Base-by-base conservation (phyloP, 2,113 vertebrate species). In the Silurus asotus region DNA sequence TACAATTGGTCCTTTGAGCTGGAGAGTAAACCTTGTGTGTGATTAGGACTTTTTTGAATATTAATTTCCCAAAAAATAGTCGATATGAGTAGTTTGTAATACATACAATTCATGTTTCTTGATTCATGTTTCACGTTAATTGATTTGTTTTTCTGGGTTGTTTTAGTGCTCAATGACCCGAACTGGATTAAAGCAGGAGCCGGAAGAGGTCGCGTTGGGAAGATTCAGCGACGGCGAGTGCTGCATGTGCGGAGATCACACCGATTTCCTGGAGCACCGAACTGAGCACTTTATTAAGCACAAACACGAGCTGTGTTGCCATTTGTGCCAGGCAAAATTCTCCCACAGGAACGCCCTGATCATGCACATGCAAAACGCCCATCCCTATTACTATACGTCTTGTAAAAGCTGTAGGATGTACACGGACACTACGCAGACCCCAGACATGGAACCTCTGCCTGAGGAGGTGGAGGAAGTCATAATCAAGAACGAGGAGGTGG, bases 271-370 rank as follows among this genome's bases (percentile, higher is more conserved):
- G 25, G 62, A 45, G 23, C 78, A 15, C 45, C 83, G 92, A 75
- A 90, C 92, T 17, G 84, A 62, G 0, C 91, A 93, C 81, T 91
- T 91, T 56, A 88, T 82, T 72, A 89, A 64, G 49, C 91, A 94
- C 87, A 49, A 88, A 13, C 86, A 82, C 0, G 51, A 85, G 70
- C 86, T 90, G 51, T 86, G 82, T 80, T 94, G 91, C 86, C 84
- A 93, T 88, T 89, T 92, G 81, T 94, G 93, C 84, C 76, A 81
- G 5, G 61, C 90, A 48, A 90, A 86, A 17, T 94, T 93, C 86
- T 51, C 81, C 20, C 87, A 81, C 8, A 75, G 89, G 15, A 89
- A 85, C 0, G 93, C 93, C 0, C 92, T 94, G 48, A 89, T 83
- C 6, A 72, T 83, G 1, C 92, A 93, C 80, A 69, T 93, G 76